Evolutionary conservation across 2,888 invertebrate species (phyloP).

Genomic region (Dolichomitus sp.): DNA sequence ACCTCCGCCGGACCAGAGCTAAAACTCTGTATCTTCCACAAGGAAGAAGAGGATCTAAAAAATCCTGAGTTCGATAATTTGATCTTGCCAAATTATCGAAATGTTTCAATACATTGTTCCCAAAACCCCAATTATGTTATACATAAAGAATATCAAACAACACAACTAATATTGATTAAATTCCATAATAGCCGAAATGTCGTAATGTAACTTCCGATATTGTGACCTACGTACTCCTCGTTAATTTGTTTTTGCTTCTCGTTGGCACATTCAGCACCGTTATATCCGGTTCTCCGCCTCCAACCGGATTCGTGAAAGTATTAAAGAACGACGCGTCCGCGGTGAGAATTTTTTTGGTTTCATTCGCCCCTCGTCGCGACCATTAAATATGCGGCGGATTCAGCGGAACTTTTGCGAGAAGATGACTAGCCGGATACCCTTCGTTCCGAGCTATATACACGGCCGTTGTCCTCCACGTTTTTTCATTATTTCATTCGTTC

Average conservation of each 20-base stretch:
- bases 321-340: slow-evolving; percentile 34
- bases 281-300: slow-evolving; percentile 9
- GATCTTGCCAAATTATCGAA: too few species aligned
- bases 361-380: slow-evolving; percentile 17
- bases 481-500: slow-evolving; percentile 27
- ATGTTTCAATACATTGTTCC: too few species aligned
- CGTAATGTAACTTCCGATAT: slow-evolving; percentile 18
- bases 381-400: slow-evolving; percentile 22
- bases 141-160: too few species aligned
- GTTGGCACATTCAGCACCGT: slow-evolving; percentile 29
- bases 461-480: slow-evolving; percentile 22
- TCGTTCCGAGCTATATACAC: slow-evolving; percentile 34
- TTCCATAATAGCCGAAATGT: too few species aligned
- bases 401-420: slow-evolving; percentile 43
- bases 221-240: background rate
- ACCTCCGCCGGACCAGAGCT: too few species aligned
- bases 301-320: slow-evolving; percentile 38
- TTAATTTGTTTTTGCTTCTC: slow-evolving; percentile 13
- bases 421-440: slow-evolving; percentile 52
- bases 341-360: slow-evolving; percentile 7
- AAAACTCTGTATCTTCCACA: too few species aligned
- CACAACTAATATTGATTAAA: too few species aligned
- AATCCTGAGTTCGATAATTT: too few species aligned
- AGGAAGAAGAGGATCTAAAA: too few species aligned
- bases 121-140: too few species aligned